These are phyloP conservation scores for Siderastrea radians DNA, from an alignment of 92 coral and sea anemone species.

Conservation along the genomic window DNA sequence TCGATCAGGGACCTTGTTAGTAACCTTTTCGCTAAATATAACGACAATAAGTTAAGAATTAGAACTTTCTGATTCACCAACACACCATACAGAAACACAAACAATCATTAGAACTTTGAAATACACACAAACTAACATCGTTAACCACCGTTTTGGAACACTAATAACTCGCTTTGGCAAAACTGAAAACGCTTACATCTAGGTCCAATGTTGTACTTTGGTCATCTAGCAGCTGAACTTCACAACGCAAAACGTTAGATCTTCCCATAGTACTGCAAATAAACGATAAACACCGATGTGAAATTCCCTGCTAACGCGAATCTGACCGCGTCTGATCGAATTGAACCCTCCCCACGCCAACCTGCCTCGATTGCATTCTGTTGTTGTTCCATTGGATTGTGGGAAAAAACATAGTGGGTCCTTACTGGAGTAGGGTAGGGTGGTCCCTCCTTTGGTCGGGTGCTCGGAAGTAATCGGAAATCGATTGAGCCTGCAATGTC, in stretches of 20 bases:
- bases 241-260: conserved; percentile 28
- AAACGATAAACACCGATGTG: neutral
- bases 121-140: neutral
- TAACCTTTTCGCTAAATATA: neutral
- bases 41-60: no score
- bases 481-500: neutral
- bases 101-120: neutral
- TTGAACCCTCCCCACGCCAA: conserved; percentile 34
- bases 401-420: neutral
- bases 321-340: neutral
- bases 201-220: conserved; percentile 32
- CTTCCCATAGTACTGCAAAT: conserved; percentile 34
- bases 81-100: neutral
- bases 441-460: neutral
- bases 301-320: neutral
- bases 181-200: conserved; percentile 27
- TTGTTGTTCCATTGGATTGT: conserved; percentile 11
- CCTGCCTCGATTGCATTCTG: conserved; percentile 28
- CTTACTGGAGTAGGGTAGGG: neutral
- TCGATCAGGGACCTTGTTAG: neutral
- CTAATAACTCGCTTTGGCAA: neutral
- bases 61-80: neutral
- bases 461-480: neutral
- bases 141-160: neutral
- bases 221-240: conserved; percentile 59